phyloP scores from a whole-genome alignment of 2,888 invertebrate genomes.

The Campoplex nolae region DNA sequence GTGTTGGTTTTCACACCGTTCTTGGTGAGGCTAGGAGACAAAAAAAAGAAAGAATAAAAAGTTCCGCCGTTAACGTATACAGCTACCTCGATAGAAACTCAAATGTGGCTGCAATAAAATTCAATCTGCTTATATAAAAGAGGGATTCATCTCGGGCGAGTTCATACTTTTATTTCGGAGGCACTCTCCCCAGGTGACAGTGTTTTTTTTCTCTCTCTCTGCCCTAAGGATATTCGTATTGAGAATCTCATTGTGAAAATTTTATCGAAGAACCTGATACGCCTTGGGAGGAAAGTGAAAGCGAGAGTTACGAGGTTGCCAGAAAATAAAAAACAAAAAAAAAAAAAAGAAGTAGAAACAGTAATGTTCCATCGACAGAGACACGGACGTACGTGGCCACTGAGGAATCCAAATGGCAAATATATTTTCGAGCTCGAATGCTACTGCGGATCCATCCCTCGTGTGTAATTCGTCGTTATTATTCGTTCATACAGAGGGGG shows the following conservation, averaged over 20 bases:
- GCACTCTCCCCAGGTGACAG: slow-evolving; percentile 22
- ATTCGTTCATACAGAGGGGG: slow-evolving; percentile 78
- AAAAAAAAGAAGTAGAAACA: slow-evolving; percentile 34
- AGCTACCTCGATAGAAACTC: slow-evolving; percentile 38
- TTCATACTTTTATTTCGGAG: slow-evolving; percentile 52
- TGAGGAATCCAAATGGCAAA: slow-evolving; percentile 73
- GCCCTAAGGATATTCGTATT: slow-evolving; percentile 2
- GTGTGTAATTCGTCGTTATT: slow-evolving; percentile 81
- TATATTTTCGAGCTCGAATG: slow-evolving; percentile 74
- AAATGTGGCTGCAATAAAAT: slow-evolving; percentile 61
- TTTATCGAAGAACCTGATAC: slow-evolving; percentile 39
- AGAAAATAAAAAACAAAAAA: neutral
- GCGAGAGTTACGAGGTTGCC: slow-evolving; percentile 31
- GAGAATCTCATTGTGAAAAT: slow-evolving; percentile 42
- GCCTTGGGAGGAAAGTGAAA: slow-evolving; percentile 11
- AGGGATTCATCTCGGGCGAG: slow-evolving; percentile 48
- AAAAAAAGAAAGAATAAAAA: neutral
- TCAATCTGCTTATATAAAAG: slow-evolving; percentile 61
- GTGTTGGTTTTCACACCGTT: slow-evolving; percentile 17
- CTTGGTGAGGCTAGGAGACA: slow-evolving; percentile 26
- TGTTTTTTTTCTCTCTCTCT: neutral
- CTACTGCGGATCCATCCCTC: slow-evolving; percentile 59
- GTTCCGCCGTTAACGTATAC: neutral
- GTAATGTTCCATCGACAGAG: slow-evolving; percentile 16
- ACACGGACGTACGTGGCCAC: slow-evolving; percentile 42